These are phyloP conservation scores for Larimichthys polyactis DNA, from an alignment of 2,113 vertebrate species.

Conservation along the genomic window DNA sequence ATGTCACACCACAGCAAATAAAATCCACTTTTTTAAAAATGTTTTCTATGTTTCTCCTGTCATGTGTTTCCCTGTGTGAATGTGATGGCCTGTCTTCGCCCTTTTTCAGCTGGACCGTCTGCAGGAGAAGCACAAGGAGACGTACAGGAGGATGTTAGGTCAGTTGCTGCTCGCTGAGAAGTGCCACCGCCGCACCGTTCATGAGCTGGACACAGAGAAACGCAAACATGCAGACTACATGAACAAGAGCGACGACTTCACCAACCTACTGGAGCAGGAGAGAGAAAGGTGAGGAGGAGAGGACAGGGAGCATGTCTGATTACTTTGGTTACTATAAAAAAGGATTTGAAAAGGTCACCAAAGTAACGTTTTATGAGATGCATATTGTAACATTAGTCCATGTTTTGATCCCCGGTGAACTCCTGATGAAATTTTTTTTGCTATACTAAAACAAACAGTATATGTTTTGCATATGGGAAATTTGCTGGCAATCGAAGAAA, in stretches of 20 bases:
- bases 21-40: not conserved
- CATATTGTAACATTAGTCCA: not conserved
- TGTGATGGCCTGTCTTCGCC: not conserved
- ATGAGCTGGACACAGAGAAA: slow-evolving; percentile 94
- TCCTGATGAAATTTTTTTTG: not conserved
- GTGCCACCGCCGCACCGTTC: slow-evolving; percentile 93
- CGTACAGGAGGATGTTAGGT: slow-evolving; percentile 95
- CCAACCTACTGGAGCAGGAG: slow-evolving; percentile 98
- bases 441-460: not conserved
- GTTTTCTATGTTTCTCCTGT: no score
- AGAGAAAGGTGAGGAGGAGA: slow-evolving; percentile 90
- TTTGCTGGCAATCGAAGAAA: not conserved
- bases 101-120: slow-evolving; percentile 91
- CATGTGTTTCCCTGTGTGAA: not conserved
- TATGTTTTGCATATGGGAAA: not conserved
- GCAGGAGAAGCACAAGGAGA: slow-evolving; percentile 95
- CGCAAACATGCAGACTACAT: slow-evolving; percentile 97
- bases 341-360: not conserved
- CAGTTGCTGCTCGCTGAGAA: slow-evolving; percentile 96
- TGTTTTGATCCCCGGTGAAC: no score
- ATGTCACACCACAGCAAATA: not conserved
- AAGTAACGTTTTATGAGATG: not conserved
- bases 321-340: not conserved
- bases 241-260: slow-evolving; percentile 99
- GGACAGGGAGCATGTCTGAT: not conserved